Evolutionary conservation across 2,888 invertebrate genomes (phyloP).

Genomic region (Eulithis testata): DNA sequence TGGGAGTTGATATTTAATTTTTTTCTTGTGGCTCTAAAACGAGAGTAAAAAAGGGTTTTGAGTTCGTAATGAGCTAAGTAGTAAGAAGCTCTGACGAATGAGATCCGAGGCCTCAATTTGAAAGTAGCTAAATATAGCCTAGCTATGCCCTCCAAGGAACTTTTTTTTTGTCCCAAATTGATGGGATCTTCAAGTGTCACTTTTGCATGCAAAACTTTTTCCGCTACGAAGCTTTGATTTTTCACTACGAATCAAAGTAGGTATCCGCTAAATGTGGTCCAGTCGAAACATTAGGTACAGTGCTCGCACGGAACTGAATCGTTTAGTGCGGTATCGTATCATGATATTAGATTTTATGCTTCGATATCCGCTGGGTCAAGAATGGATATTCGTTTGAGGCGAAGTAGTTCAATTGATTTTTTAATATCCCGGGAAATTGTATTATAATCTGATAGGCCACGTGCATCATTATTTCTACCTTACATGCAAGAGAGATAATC

Average conservation of each 20-base stretch:
- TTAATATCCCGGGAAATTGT: conserved; percentile 1
- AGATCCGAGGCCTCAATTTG: too few relatives aligned
- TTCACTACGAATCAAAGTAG: neutral
- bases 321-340: conserved; percentile 16
- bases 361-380: conserved; percentile 9
- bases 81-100: too few relatives aligned
- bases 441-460: neutral
- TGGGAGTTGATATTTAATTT: neutral
- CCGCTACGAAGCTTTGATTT: too few relatives aligned
- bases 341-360: conserved; percentile 22
- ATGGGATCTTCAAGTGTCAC: too few relatives aligned
- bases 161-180: too few relatives aligned
- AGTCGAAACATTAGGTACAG: conserved; percentile 1
- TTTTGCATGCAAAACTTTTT: too few relatives aligned
- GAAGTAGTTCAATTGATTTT: conserved; percentile 15
- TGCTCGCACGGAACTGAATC: conserved; percentile 11
- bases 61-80: too few relatives aligned
- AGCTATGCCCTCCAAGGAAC: too few relatives aligned
- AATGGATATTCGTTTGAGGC: conserved; percentile 18
- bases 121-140: too few relatives aligned
- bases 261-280: conserved; percentile 2
- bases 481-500: too few relatives aligned
- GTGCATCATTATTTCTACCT: too few relatives aligned
- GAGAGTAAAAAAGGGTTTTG: too few relatives aligned
- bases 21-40: neutral